Base-by-base conservation (phyloP, 2,888 invertebrate genomes). In the Neuroscelio doddi region DNA sequence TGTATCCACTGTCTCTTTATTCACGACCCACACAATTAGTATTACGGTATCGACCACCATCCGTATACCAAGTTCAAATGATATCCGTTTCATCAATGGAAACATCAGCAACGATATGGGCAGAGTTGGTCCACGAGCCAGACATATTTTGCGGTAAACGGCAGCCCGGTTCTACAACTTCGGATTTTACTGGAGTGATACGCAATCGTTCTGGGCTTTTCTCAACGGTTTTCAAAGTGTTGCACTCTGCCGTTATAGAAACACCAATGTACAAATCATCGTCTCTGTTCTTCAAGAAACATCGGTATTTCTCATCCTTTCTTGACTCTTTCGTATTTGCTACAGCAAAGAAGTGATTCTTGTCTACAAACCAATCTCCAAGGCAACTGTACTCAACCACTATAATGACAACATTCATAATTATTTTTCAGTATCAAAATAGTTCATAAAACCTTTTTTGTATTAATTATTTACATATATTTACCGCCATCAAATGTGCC, bases 331-430 rank as follows among this genome's bases (percentile, higher is more conserved):
- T 96, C 0, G 96, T 96, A 80, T 98, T 97, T 4, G 95, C 95
- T n/a, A 97, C 96, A 51, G 96, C 98, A 85, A 98, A 97, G 84
- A 93, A 98, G 79, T 97, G 96, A 85, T 98, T 97, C 80, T 97
- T 97, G 9, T 93, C 95, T 17, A 96, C 92, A 85, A 96, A 96
- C 96, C 97, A 97, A 87, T 96, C 95, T 0, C 96, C 97, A 63
- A 97, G 86, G 79, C 97, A 97, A 83, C 93, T 95, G 83, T 93
- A 97, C 83, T 96, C 96, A 4, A 96, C 95, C 63, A 93, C 93
- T 87, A 70, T 26, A 71, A 73, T 38, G 21, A 50, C 57, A 67
- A 66, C 59, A 51, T 42, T 34, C 36, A 45, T 46, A 26, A 59
- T 47, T 30, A 27, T 29, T 7, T 17, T 29, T n/a, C n/a, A n/a